Percentiles rank a stretch among this genome's conserved stretches.
Evolutionary conservation across 2,888 invertebrate species (phyloP).

Genomic region (Scotopteryx bipunctaria): DNA sequence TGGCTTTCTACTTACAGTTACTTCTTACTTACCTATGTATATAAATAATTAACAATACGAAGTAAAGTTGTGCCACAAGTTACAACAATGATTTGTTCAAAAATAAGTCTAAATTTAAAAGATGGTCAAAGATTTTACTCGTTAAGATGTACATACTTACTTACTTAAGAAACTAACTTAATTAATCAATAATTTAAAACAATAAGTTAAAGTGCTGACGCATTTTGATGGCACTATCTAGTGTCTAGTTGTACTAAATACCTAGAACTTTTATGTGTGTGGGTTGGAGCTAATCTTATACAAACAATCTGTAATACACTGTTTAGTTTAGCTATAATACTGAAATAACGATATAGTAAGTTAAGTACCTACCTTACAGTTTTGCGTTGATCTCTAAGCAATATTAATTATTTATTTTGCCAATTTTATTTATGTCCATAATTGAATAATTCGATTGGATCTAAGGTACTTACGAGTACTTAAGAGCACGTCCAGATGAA

Average conservation of each 20-base stretch:
- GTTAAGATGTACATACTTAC: neutral
- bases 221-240: constrained; percentile 2
- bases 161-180: neutral
- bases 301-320: neutral
- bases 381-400: too few species aligned
- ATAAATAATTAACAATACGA: constrained; percentile 1
- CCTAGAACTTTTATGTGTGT: too few species aligned
- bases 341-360: constrained; percentile 1
- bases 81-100: constrained; percentile 1
- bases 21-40: neutral
- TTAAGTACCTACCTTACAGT: too few species aligned
- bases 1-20: neutral
- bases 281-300: too few species aligned
- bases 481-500: too few species aligned
- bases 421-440: too few species aligned
- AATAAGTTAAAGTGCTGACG: neutral
- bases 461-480: too few species aligned
- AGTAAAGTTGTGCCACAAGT: neutral
- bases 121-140: too few species aligned
- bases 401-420: too few species aligned
- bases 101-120: neutral
- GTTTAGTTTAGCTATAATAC: neutral
- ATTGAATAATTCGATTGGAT: too few species aligned
- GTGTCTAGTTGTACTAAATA: too few species aligned
- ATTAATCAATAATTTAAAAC: neutral